phyloP scores from a whole-genome alignment of 2,113 vertebrate genomes.

The Arvicanthis niloticus region DNA sequence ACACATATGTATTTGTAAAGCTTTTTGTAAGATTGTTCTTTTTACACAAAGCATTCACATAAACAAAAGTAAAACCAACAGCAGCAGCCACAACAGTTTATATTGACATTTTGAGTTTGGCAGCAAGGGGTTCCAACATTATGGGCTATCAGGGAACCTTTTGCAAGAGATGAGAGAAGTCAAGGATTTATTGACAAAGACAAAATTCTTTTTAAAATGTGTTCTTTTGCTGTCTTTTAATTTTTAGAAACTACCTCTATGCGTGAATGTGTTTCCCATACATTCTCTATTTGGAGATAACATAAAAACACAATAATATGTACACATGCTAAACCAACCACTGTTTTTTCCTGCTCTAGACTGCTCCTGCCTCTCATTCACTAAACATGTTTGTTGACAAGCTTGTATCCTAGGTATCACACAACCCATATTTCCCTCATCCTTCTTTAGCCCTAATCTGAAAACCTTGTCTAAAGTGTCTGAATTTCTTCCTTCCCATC shows the following conservation, averaged over 20 bases:
- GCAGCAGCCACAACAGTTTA: neutral
- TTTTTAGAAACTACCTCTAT: neutral
- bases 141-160: neutral
- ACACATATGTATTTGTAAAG: neutral
- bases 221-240: neutral
- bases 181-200: neutral
- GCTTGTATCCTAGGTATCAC: no score
- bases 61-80: neutral
- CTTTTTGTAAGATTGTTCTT: neutral
- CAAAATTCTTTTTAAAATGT: constrained; percentile 27
- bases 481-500: neutral
- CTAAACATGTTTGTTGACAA: neutral
- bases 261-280: neutral
- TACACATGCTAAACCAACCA: neutral
- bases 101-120: neutral
- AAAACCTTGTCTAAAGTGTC: neutral
- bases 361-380: neutral
- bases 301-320: neutral
- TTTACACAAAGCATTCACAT: neutral
- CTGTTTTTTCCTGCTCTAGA: neutral
- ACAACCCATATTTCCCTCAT: neutral
- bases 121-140: neutral
- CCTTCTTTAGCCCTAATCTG: neutral
- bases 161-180: neutral
- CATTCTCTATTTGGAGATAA: neutral